A percentile compares a stretch with the other conserved stretches of the same genome.
These are phyloP conservation scores for Ardeotis arabs DNA, from an alignment of 2,113 vertebrate species.

Conservation along the genomic window DNA sequence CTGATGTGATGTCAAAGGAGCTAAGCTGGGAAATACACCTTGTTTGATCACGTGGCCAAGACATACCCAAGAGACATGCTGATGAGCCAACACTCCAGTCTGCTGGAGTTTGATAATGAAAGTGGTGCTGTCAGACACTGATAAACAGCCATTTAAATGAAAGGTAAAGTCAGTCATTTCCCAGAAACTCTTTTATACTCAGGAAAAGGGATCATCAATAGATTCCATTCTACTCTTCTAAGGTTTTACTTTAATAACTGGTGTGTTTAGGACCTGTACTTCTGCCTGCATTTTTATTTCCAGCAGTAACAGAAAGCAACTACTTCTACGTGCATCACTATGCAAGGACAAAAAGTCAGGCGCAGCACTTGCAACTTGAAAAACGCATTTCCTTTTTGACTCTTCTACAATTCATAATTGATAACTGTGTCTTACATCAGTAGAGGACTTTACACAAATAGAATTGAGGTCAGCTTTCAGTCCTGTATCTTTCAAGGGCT, in stretches of 20 bases:
- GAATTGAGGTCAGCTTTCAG: neutral
- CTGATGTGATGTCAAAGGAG: neutral
- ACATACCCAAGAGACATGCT: neutral
- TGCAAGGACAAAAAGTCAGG: neutral
- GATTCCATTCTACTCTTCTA: neutral
- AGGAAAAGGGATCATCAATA: neutral
- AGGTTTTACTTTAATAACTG: neutral
- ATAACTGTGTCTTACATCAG: neutral
- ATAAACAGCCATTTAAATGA: neutral
- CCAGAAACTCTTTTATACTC: neutral
- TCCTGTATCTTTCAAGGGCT: neutral
- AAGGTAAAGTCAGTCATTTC: neutral
- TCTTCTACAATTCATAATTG: neutral
- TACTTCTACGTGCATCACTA: neutral
- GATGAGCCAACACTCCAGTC: neutral
- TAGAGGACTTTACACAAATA: neutral
- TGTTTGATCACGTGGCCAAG: neutral
- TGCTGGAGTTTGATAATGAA: conserved; percentile 20
- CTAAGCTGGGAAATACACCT: neutral
- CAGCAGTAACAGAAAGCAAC: neutral
- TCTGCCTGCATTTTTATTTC: neutral
- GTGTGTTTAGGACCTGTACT: neutral
- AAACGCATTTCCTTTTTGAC: neutral
- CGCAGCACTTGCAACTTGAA: neutral
- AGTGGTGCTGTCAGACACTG: neutral